These are phyloP conservation scores for Paratrypauchen microcephalus DNA, from an alignment of 2,797 vertebrate genomes.

Conservation along the genomic window DNA sequence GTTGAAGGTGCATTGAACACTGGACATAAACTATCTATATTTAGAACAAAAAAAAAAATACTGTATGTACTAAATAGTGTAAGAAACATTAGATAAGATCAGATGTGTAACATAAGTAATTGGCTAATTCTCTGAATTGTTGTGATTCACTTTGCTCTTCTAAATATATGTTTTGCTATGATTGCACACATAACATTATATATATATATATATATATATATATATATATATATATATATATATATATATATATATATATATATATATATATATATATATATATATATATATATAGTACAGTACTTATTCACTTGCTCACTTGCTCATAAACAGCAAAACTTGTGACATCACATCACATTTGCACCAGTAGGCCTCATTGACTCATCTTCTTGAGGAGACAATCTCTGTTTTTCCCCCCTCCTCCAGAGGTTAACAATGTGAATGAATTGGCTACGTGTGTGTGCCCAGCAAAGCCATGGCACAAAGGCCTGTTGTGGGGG, in stretches of 20 bases:
- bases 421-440: constrained; percentile 59
- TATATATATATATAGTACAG: too few relatives aligned
- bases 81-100: not conserved
- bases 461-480: constrained; percentile 45
- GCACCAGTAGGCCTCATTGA: not conserved
- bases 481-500: constrained; percentile 61
- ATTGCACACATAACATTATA: not conserved
- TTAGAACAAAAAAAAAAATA: not conserved
- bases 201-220: too few relatives aligned
- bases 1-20: not conserved
- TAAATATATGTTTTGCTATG: too few relatives aligned
- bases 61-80: not conserved
- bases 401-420: constrained; percentile 26
- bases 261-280: too few relatives aligned
- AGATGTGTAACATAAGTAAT: not conserved
- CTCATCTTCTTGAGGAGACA: constrained; percentile 25
- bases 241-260: too few relatives aligned
- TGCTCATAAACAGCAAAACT: not conserved
- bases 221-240: too few relatives aligned
- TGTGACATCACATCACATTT: not conserved
- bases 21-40: not conserved
- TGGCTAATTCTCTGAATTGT: not conserved
- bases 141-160: too few relatives aligned
- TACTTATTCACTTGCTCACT: not conserved
- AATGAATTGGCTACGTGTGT: constrained; percentile 55